Percentiles rank a stretch among this genome's conserved stretches.
phyloP scores from a whole-genome alignment of 2,888 invertebrate genomes.

The Nowickia ferox region DNA sequence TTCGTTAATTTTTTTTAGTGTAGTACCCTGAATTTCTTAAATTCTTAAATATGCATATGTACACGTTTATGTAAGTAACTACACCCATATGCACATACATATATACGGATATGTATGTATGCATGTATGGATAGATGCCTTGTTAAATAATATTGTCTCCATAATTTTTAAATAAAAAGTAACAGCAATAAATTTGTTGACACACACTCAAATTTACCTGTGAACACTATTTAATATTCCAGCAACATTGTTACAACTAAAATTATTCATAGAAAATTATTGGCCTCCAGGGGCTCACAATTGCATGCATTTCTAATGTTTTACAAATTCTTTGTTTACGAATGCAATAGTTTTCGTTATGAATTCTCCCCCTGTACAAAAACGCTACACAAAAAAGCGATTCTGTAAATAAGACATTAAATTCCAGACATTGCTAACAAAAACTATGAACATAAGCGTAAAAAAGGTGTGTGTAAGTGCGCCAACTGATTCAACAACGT shows the following conservation, averaged over 20 bases:
- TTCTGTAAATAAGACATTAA: slow-evolving; percentile 15
- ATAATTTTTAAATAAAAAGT: slow-evolving; percentile 33
- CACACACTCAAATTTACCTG: neutral
- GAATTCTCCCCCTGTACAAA: slow-evolving; percentile 8
- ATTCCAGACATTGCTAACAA: slow-evolving; percentile 58
- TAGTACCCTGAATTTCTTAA: too few relatives aligned
- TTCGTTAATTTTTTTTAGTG: too few relatives aligned
- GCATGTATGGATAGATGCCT: neutral
- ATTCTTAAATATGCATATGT: too few relatives aligned
- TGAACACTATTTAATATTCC: slow-evolving; percentile 60
- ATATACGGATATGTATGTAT: too few relatives aligned
- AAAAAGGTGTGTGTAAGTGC: slow-evolving; percentile 57
- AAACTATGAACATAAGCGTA: slow-evolving; percentile 12
- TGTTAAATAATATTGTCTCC: slow-evolving; percentile 14
- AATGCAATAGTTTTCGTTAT: neutral
- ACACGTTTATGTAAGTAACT: too few relatives aligned
- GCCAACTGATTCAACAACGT: slow-evolving; percentile 59
- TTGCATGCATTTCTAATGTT: slow-evolving; percentile 64
- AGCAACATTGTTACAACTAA: slow-evolving; percentile 30
- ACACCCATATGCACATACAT: too few relatives aligned
- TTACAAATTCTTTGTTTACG: slow-evolving; percentile 55
- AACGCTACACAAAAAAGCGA: slow-evolving; percentile 22
- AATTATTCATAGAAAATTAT: slow-evolving; percentile 60
- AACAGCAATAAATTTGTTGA: slow-evolving; percentile 16
- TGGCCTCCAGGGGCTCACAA: slow-evolving; percentile 61